A percentile compares a stretch with the other conserved stretches of the same genome.
phyloP scores from a whole-genome alignment of 2,797 vertebrate species.

The Rhinichthys osculus region DNA sequence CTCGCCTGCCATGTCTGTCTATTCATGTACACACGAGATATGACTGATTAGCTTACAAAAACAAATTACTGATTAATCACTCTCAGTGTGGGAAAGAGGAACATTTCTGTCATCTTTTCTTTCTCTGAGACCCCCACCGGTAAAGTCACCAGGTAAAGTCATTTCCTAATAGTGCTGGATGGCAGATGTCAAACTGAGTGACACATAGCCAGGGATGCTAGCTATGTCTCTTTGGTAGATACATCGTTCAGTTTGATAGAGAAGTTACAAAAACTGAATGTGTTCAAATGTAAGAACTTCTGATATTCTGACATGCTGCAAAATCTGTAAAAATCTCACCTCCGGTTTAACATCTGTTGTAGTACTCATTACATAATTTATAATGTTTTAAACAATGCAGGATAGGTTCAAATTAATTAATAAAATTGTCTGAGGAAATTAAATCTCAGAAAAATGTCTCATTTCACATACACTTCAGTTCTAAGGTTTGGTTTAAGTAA shows the following conservation, averaged over 20 bases:
- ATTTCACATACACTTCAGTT: not conserved
- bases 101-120: constrained; percentile 22
- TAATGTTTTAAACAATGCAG: not conserved
- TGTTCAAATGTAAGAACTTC: not conserved
- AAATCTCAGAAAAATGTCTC: not conserved
- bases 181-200: constrained; percentile 66
- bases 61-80: constrained; percentile 90
- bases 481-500: not conserved
- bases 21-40: constrained; percentile 85
- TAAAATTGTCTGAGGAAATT: not conserved
- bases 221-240: constrained; percentile 56
- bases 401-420: not conserved
- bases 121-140: constrained; percentile 34
- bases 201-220: constrained; percentile 76
- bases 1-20: constrained; percentile 86
- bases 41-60: constrained; percentile 91
- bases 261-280: constrained; percentile 7
- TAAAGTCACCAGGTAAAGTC: not conserved
- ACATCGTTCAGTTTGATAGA: constrained; percentile 25
- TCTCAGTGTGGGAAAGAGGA: constrained; percentile 70
- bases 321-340: not conserved
- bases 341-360: not conserved
- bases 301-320: not conserved
- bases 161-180: not conserved
- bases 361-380: not conserved